A percentile compares a stretch with the other conserved stretches of the same genome.
Evolutionary conservation across 2,888 invertebrate species (phyloP).

Genomic region (Tiliacea citrago): DNA sequence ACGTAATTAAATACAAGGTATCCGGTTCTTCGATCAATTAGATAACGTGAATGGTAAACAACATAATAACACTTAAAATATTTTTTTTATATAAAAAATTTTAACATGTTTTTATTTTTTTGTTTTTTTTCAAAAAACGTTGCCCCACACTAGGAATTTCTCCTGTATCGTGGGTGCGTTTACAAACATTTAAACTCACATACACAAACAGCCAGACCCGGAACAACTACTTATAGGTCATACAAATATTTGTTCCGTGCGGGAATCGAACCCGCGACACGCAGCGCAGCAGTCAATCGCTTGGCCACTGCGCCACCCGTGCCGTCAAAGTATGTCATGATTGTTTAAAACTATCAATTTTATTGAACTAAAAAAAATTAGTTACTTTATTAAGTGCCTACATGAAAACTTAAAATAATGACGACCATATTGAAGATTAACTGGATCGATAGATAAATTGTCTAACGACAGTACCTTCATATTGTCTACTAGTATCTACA

Average conservation of each 20-base stretch:
- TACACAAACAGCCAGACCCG: too few species aligned
- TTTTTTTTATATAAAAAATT: not conserved
- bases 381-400: not conserved
- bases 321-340: not conserved
- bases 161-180: too few species aligned
- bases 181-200: too few species aligned
- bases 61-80: not conserved
- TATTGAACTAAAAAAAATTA: not conserved
- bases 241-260: too few species aligned
- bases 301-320: too few species aligned
- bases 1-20: conserved; percentile 8
- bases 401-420: not conserved
- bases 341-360: not conserved
- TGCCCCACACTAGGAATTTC: too few species aligned
- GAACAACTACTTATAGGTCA: too few species aligned
- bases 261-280: too few species aligned
- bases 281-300: too few species aligned
- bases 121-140: too few species aligned
- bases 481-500: not conserved
- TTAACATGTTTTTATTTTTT: too few species aligned
- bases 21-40: not conserved
- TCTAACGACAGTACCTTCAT: not conserved
- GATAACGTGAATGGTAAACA: not conserved
- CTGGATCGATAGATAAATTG: not conserved
- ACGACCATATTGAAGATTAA: too few species aligned